A percentile compares a stretch with the other conserved stretches of the same genome.
Evolutionary conservation across 2,888 invertebrate species (phyloP).

Genomic region (Homarus gammarus): DNA sequence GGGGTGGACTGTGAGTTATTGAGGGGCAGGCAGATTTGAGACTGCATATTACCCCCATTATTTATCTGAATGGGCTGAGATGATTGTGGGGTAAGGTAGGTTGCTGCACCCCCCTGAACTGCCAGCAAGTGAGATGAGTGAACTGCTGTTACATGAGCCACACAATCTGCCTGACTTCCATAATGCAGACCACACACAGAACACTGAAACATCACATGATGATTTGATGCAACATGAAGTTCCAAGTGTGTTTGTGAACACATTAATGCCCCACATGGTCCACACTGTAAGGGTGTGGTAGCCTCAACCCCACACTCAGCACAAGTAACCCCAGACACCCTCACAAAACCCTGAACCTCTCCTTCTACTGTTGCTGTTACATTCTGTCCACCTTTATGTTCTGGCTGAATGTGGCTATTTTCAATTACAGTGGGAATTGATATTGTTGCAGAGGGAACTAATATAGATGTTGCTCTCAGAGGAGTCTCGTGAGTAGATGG

Average conservation of each 20-base stretch:
- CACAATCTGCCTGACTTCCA: conserved; percentile 48
- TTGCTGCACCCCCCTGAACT: conserved; percentile 22
- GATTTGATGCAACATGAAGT: conserved; percentile 20
- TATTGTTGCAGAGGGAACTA: conserved; percentile 12
- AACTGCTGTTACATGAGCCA: conserved; percentile 32
- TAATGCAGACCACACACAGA: conserved; percentile 54
- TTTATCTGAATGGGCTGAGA: conserved; percentile 24
- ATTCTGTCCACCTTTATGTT: conserved; percentile 11
- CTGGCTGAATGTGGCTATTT: not conserved
- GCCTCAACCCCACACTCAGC: conserved; percentile 35
- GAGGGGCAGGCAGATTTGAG: conserved; percentile 31
- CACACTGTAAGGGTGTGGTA: conserved; percentile 46
- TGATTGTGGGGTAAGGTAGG: conserved; percentile 11
- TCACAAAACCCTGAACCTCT: conserved; percentile 2
- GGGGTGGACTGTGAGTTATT: conserved; percentile 17
- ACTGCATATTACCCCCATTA: not conserved
- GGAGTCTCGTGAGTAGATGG: not conserved
- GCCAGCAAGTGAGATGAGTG: conserved; percentile 55
- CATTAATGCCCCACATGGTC: conserved; percentile 30
- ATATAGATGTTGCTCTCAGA: not conserved
- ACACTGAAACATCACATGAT: conserved; percentile 54
- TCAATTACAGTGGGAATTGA: conserved; percentile 8
- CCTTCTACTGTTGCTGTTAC: conserved; percentile 4
- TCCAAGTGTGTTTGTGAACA: conserved; percentile 41
- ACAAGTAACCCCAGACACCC: conserved; percentile 25